Evolutionary conservation across 2,888 invertebrate genomes (phyloP), one percentile per base, ranked within the genome.

Genomic region (Drosophila paramelanica): DNA sequence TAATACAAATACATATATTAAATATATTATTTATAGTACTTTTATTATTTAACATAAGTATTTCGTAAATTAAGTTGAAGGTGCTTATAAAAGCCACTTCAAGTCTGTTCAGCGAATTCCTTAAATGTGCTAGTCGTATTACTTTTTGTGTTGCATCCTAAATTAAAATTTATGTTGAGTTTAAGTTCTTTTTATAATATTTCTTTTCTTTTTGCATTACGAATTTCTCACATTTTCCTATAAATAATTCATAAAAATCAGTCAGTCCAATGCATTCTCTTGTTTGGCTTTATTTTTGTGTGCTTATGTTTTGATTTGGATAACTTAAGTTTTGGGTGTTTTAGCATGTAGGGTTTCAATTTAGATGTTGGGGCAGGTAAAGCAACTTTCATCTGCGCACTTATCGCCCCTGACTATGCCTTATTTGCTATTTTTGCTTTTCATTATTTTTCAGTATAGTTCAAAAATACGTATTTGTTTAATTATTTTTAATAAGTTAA

Each of bases 241-340:
- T 58, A 77, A 77, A 77, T 80, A 80, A 77, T 61, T 81, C 81
- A 77, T 79, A 79, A 83, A 87, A 88, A 86, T 86, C 86, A 86
- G 86, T 86, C 86, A 80, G 85, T 83, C 89, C 89, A 88, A 88
- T 67, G 74, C 65, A 57, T 73, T 74, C 67, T 60, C 56, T 67
- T 73, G 60, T 67, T 75, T 80, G 69, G 71, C 67, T 72, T 72
- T 72, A 73, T 74, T 70, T 76, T 69, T 33, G 51, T 58, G 45
- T 60, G 39, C 58, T 20, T 52, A 23, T 45, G 13, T 6, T 38
- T 57, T 23, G 11, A 43, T 56, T 42, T 60, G 25, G 50, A 23
- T 50, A 33, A 38, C 31, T 27, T 55, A 17, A 52, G 20, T 10
- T 62, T 31, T 57, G 59, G 46, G 45, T 53, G 14, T 23, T 61